These are phyloP conservation scores for Hypselothyrea guttata DNA, from an alignment of 2,888 invertebrate genomes.

Conservation along the genomic window DNA sequence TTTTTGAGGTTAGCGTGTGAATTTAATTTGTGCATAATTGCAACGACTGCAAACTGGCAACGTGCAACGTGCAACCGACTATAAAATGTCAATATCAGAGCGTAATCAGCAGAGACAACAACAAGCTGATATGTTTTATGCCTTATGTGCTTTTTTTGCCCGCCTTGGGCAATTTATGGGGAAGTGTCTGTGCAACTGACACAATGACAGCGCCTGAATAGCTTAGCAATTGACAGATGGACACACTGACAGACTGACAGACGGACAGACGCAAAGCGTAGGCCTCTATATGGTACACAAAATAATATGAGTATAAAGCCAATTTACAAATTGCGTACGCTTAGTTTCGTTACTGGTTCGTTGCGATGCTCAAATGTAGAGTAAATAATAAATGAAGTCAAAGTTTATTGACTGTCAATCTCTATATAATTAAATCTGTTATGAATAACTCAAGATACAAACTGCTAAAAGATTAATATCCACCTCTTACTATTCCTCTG, in stretches of 20 bases:
- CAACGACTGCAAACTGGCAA: constrained; percentile 24
- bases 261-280: constrained; percentile 32
- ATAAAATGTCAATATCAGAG: constrained; percentile 71
- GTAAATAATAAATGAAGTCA: too few species aligned
- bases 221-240: constrained; percentile 26
- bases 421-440: too few species aligned
- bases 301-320: constrained; percentile 39
- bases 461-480: too few species aligned
- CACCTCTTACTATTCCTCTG: too few species aligned
- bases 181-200: constrained; percentile 53
- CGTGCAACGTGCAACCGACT: constrained; percentile 9
- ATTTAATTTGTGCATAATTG: constrained; percentile 73
- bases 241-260: constrained; percentile 8
- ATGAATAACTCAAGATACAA: too few species aligned
- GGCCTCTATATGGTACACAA: constrained; percentile 26
- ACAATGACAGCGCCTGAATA: constrained; percentile 48
- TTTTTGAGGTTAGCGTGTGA: constrained; percentile 64
- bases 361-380: constrained; percentile 32
- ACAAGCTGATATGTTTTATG: too few species aligned
- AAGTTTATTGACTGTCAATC: too few species aligned
- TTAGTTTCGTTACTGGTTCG: too few species aligned
- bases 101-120: constrained; percentile 51
- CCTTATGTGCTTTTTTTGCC: too few species aligned
- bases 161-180: constrained; percentile 43
- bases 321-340: constrained; percentile 72